Percentiles rank a stretch among this genome's conserved stretches.
phyloP scores from a whole-genome alignment of 2,797 vertebrate genomes.

The Hipposideros larvatus region DNA sequence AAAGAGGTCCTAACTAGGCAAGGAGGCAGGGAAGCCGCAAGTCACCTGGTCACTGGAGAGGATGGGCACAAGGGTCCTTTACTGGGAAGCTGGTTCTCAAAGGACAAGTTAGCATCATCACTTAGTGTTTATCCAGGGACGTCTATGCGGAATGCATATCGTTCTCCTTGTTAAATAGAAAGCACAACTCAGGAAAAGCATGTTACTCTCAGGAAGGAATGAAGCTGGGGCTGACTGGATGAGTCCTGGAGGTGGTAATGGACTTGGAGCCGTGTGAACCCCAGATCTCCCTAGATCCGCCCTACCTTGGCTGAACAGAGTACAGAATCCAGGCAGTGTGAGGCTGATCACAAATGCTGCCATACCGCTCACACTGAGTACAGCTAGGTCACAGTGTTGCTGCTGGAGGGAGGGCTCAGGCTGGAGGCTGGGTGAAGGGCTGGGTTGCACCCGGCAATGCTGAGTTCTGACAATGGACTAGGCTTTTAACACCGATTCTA shows the following conservation, averaged over 20 bases:
- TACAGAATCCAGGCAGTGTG: not conserved
- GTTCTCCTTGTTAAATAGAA: not conserved
- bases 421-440: not conserved
- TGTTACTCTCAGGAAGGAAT: not conserved
- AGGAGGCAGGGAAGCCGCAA: not conserved
- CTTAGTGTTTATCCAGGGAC: not conserved
- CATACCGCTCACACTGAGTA: not conserved
- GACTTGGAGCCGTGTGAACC: not conserved
- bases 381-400: not conserved
- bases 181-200: no score
- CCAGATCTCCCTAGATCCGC: not conserved
- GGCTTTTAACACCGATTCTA: not conserved
- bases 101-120: not conserved
- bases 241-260: not conserved
- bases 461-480: not conserved
- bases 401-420: not conserved
- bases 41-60: not conserved
- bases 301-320: not conserved
- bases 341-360: not conserved
- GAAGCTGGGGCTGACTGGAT: not conserved
- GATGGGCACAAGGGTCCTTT: not conserved
- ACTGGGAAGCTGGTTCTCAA: not conserved
- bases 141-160: not conserved
- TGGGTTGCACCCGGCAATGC: no score
- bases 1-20: not conserved